Base-by-base conservation (phyloP, 1,140 invertebrate genomes). In the Colletes latitarsis region DNA sequence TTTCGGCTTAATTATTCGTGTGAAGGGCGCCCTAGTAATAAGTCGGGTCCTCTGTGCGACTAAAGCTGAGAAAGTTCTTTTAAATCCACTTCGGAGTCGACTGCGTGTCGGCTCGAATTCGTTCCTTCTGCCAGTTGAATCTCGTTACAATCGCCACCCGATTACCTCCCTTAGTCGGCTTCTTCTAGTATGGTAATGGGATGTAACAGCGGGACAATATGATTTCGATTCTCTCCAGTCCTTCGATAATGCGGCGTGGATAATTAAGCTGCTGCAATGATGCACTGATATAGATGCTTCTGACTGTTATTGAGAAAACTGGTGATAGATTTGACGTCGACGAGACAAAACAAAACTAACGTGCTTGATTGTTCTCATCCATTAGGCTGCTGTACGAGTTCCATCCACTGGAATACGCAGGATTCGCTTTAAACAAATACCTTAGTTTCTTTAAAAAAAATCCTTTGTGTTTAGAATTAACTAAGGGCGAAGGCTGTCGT, bases 1-100 rank as follows among this genome's bases (percentile, higher is more conserved):
- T 87, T 84, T 88, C 82, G 75, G 76, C 64, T 85, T 74, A 87
- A 89, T 88, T 85, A 88, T 81, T 81, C 64, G 60, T 70, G 76
- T 82, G 62, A 69, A 69, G 79, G 64, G 70, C 81, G 71, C 68
- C 76, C 57, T 43, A 53, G 71, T 89, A 87, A 88, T 84, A 88
- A 88, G 82, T 85, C 71, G 63, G 69, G 71, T 75, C 41, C 70
- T 81, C 30, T 74, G 53, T 60, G 64, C 49, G 30, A 9, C 53
- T 19, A 64, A 55, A 66, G 30, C 53, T 63, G 53, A 49, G 10
- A n/a, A 71, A 80, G 17, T 43, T 72, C 21, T 30, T 39, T 39
- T 43, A 57, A 77, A 86, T 83, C 77, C 43, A 55, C 77, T 86
- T 77, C 70, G n/a, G 39, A 55, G 39, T 78, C 67, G 67, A 53